Percentiles rank a stretch among this genome's conserved stretches.
phyloP scores from a whole-genome alignment of 1,140 invertebrate genomes.

The Phortica variegata region DNA sequence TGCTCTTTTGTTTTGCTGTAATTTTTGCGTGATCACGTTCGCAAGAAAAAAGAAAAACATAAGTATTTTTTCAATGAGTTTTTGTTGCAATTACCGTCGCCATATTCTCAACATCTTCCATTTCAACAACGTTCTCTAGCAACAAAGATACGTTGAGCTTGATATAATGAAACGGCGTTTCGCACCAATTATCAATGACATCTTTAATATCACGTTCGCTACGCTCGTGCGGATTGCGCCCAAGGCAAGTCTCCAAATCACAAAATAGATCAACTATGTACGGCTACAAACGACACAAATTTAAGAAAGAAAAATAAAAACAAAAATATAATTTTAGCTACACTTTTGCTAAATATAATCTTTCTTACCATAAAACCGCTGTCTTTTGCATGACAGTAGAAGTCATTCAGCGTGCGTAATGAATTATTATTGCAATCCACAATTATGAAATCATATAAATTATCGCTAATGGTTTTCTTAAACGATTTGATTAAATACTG shows the following conservation, averaged over 20 bases:
- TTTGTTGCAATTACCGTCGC: constrained; percentile 44
- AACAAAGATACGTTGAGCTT: constrained; percentile 77
- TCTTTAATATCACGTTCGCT: constrained; percentile 76
- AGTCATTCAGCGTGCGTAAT: constrained; percentile 79
- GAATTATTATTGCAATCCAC: constrained; percentile 86
- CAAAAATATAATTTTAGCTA: not conserved
- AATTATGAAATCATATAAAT: constrained; percentile 91
- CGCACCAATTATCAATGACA: constrained; percentile 75
- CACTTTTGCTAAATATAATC: constrained; percentile 12
- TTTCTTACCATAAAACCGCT: constrained; percentile 87
- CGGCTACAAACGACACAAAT: constrained; percentile 23
- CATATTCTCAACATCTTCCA: constrained; percentile 63
- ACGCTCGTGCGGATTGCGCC: constrained; percentile 83
- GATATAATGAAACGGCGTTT: constrained; percentile 69
- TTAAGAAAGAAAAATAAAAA: not conserved
- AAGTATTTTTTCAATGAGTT: no score
- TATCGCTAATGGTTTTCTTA: constrained; percentile 87
- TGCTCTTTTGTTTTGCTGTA: no score
- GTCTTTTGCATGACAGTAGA: constrained; percentile 84
- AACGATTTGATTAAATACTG: constrained; percentile 85
- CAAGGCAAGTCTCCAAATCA: constrained; percentile 73
- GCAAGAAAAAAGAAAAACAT: no score
- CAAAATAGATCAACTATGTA: constrained; percentile 72
- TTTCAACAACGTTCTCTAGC: constrained; percentile 74
- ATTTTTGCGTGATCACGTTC: no score